A percentile compares a stretch with the other conserved stretches of the same genome.
These are phyloP conservation scores for Apamea epomidion DNA, from an alignment of 2,888 invertebrate genomes.

Conservation along the genomic window DNA sequence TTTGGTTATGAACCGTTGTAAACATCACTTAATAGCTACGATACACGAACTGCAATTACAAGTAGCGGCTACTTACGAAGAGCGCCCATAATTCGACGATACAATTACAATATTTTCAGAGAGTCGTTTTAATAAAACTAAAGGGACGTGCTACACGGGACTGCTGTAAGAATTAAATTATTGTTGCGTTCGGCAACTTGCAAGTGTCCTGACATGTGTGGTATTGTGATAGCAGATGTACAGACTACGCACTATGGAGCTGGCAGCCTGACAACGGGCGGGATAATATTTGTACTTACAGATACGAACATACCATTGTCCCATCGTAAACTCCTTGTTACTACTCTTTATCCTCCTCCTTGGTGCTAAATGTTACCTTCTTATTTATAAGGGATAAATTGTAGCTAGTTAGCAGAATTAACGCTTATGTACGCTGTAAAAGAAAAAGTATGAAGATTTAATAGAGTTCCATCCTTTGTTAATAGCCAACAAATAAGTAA, in stretches of 20 bases:
- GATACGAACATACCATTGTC: constrained; percentile 39
- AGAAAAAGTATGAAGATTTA: constrained; percentile 55
- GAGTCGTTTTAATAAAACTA: constrained; percentile 55
- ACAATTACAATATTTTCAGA: constrained; percentile 51
- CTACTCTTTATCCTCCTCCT: constrained; percentile 33
- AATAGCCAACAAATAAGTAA: constrained; percentile 59
- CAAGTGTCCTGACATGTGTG: constrained; percentile 43
- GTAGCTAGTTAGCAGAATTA: constrained; percentile 39
- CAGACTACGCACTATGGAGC: constrained; percentile 2
- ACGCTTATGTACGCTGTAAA: constrained; percentile 36
- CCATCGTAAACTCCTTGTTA: constrained; percentile 40
- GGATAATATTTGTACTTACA: constrained; percentile 48
- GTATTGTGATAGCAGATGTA: constrained; percentile 54
- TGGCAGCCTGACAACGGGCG: constrained; percentile 54
- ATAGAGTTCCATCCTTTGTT: constrained; percentile 50
- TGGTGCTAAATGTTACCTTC: constrained; percentile 20
- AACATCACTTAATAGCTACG: constrained; percentile 46
- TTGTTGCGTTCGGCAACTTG: constrained; percentile 24
- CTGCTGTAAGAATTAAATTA: constrained; percentile 54
- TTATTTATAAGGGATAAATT: constrained; percentile 47
- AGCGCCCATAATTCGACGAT: constrained; percentile 36
- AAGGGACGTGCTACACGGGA: constrained; percentile 30
- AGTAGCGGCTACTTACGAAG: constrained; percentile 30
- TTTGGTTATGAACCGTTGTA: constrained; percentile 28
- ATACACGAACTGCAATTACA: constrained; percentile 45